These are phyloP conservation scores for Ceyx melanurus DNA, from an alignment of 2,113 vertebrate genomes.

Conservation along the genomic window DNA sequence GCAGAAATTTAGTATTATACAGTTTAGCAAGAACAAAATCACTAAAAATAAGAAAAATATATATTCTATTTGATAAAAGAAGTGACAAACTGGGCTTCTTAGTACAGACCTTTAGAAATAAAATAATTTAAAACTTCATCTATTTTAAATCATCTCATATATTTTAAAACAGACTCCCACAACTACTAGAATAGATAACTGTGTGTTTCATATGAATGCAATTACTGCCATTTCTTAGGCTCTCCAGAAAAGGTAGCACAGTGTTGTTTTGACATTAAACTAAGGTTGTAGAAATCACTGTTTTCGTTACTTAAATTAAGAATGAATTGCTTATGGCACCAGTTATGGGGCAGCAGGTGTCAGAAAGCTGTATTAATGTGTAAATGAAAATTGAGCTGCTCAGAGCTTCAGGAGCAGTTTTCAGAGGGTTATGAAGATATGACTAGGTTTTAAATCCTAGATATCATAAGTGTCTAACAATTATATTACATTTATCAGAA, in stretches of 20 bases:
- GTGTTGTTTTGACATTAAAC: neutral
- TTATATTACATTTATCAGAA: conserved; percentile 59
- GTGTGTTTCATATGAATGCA: neutral
- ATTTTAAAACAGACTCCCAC: neutral
- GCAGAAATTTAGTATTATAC: neutral
- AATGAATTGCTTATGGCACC: neutral
- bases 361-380: conserved; percentile 21
- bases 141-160: neutral
- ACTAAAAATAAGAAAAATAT: neutral
- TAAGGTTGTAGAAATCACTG: neutral
- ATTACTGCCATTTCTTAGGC: neutral
- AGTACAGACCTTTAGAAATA: neutral
- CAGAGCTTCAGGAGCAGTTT: conserved; percentile 30
- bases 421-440: conserved; percentile 27
- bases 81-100: neutral
- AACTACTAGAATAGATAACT: neutral
- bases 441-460: conserved; percentile 32
- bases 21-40: neutral
- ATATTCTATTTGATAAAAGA: neutral
- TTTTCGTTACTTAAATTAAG: conserved; percentile 12
- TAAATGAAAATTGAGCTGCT: conserved; percentile 30
- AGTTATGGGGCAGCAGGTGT: conserved; percentile 4
- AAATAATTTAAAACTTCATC: neutral
- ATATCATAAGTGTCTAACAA: conserved; percentile 39
- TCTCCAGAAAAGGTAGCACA: neutral